These are phyloP conservation scores for Myopa testacea DNA, from an alignment of 2,888 invertebrate species.

Conservation along the genomic window DNA sequence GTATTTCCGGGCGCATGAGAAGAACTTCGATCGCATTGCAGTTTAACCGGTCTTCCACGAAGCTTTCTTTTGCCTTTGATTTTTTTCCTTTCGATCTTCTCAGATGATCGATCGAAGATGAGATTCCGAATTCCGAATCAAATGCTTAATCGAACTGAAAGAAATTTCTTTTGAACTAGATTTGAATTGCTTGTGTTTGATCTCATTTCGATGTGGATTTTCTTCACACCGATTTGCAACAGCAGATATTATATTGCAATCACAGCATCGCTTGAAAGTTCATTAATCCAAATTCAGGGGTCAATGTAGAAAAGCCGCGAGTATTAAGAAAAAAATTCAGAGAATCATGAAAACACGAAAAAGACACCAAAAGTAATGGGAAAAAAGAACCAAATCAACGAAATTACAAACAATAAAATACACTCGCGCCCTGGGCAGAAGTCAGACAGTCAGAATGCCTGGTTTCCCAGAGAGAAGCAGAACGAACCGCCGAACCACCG, in stretches of 20 bases:
- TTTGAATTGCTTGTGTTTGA: not conserved
- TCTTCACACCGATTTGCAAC: not conserved
- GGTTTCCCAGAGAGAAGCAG: slow-evolving; percentile 13
- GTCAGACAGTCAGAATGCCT: not conserved
- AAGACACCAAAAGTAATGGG: not conserved
- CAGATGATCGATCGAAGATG: too few species aligned
- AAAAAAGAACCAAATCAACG: not conserved
- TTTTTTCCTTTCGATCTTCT: not conserved
- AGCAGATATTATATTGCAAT: not conserved
- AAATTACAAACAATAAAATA: slow-evolving; percentile 14
- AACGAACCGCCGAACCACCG: not conserved
- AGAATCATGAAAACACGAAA: not conserved
- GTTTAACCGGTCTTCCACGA: not conserved
- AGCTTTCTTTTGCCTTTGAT: not conserved
- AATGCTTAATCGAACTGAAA: not conserved
- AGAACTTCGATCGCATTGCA: not conserved
- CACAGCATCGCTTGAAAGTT: slow-evolving; percentile 9
- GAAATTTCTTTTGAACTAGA: not conserved
- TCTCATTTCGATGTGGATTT: not conserved
- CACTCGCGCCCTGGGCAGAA: slow-evolving; percentile 21
- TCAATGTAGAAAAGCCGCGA: not conserved
- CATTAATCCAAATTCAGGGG: slow-evolving; percentile 30
- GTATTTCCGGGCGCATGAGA: too few species aligned
- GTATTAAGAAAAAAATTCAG: slow-evolving; percentile 2
- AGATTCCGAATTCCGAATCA: too few species aligned